phyloP scores from a whole-genome alignment of 2,797 vertebrate species.

The Characodon lateralis region DNA sequence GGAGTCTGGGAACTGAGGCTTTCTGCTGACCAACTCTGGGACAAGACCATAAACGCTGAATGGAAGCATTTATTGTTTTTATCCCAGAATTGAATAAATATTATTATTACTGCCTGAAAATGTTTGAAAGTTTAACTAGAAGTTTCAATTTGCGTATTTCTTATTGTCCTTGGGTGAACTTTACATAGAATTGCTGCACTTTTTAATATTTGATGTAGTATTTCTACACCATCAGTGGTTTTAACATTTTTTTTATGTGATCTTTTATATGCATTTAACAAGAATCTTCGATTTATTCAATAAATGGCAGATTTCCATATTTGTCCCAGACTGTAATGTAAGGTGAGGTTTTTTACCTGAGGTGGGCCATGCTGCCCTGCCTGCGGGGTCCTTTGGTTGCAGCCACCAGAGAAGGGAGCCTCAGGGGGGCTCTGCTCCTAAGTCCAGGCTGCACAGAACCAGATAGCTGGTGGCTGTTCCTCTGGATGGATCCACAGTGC shows the following conservation, averaged over 20 bases:
- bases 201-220: not conserved
- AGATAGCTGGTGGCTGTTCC: not conserved
- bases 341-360: constrained; percentile 62
- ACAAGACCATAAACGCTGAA: too few relatives aligned
- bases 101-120: too few relatives aligned
- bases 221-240: not conserved
- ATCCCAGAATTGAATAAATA: too few relatives aligned
- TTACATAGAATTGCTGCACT: not conserved
- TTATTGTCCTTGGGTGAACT: not conserved
- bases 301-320: not conserved
- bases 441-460: not conserved
- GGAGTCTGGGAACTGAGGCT: too few relatives aligned
- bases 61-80: too few relatives aligned
- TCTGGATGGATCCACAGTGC: constrained; percentile 44
- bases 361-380: constrained; percentile 49
- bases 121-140: too few relatives aligned
- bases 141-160: not conserved
- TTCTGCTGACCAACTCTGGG: too few relatives aligned
- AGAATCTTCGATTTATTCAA: too few relatives aligned
- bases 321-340: too few relatives aligned
- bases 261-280: not conserved
- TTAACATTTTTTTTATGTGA: not conserved
- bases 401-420: constrained; percentile 67
- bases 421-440: constrained; percentile 47
- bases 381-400: constrained; percentile 42